Base-by-base conservation (phyloP, 2,113 vertebrate species). In the Danionella cerebrum region DNA sequence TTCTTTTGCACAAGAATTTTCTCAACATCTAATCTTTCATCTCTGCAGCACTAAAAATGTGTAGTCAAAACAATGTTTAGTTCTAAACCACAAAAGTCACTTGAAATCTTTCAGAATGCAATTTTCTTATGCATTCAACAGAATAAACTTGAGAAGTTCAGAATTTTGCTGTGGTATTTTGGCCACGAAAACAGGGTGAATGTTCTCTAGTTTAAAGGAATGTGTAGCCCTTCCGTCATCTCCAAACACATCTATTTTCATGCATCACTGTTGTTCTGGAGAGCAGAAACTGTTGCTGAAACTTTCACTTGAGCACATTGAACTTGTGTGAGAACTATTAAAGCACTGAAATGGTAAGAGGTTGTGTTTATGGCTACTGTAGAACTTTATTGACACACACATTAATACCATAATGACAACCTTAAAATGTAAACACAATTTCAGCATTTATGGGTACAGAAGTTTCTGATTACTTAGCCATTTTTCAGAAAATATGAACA, bases 291-390 rank as follows among this genome's bases (percentile, higher is more conserved):
- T 47, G 59, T 51, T 50, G 70, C 78, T 63, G 64, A 76, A 72
- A 79, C 65, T 90, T 91, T 88, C 85, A 89, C 89, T 92, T 88
- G 89, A 90, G 88, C 87, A 90, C 90, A 93, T 63, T 88, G 88
- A 82, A 90, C 91, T 91, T 91, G 87, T 95, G 92, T 94, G 93
- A 94, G 91, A 89, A 25, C 35, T 45, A 63, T 63, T 47, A 63
- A 63, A 63, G 41, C 41, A 18, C 42, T 63, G 27, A 63, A 63
- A 63, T 47, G 59, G 41, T 48, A 42, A 63, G 24, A 63, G 45
- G 42, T 35, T 16, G 27, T 63, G 58, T 31, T 47, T 47, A 47
- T 48, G 18, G n/a, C n/a, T n/a, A n/a, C n/a, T n/a, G n/a, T n/a
- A n/a, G n/a, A n/a, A n/a, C n/a, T n/a, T n/a, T n/a, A n/a, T n/a